Base-by-base conservation (phyloP, 1,140 invertebrate species). In the Drosophila cardini region DNA sequence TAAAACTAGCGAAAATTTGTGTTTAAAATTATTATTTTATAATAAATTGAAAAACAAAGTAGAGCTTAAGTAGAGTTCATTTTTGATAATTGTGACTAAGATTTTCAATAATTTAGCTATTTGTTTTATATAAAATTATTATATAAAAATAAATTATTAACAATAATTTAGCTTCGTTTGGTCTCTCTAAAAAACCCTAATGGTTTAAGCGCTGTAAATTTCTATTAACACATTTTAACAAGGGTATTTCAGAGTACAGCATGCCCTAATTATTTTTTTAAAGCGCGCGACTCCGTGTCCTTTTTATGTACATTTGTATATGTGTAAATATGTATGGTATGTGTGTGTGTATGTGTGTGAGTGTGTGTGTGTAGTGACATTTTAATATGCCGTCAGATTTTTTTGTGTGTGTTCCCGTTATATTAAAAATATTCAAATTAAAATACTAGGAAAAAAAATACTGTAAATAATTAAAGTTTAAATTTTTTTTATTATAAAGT, bases 381-480 rank as follows among this genome's bases (percentile, higher is more conserved):
- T 58, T 58, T 75, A 75, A 78, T 82, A 70, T 61, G 75, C 70
- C 62, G 45, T 55, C 52, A 52, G 43, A 50, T 64, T 40, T 45
- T 40, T 60, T 50, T 83, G 40, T 30, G 58, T 15, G 16, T 58
- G 57, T 68, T 32, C 15, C 16, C 60, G 42, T 62, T 63, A 18
- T 79, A 48, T 55, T 80, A 63, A 70, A 80, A 65, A 48, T 79
- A 63, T 57, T 79, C 68, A 63, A 72, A 77, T 43, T 68, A 72
- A 58, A 68, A 76, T 26, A 76, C 63, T 30, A 40, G 45, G 71
- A 30, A 26, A 30, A 58, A 58, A 30, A 21, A 15, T 21, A 2
- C 18, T 46, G 4, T 21, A 10, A 46, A 21, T 43, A 16, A 15
- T 8, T 2, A 4, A 42, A 13, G 11, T 26, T 26, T 26, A 26